Evolutionary conservation across 2,888 invertebrate genomes (phyloP).

Genomic region (Onthophagus sagittarius): DNA sequence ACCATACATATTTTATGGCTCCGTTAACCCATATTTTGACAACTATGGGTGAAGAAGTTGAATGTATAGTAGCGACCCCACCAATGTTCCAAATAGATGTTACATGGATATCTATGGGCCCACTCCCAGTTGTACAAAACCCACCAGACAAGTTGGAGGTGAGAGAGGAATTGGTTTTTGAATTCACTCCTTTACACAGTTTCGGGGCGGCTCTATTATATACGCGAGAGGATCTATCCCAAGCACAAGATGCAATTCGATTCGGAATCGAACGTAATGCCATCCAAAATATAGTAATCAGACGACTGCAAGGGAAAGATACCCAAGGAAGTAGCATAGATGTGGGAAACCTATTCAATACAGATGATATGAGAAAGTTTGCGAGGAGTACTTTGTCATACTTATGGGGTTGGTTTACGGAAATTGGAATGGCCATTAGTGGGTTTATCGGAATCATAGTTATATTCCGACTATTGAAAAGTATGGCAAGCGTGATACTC

Average conservation of each 20-base stretch:
- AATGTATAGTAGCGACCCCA: slow-evolving; percentile 27
- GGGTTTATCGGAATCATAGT: neutral
- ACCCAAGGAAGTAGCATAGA: neutral
- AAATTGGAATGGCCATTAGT: neutral
- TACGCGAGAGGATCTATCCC: neutral
- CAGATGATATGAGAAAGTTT: neutral
- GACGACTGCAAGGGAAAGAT: neutral
- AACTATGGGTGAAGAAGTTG: slow-evolving; percentile 19
- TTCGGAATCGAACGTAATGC: neutral
- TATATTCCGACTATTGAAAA: neutral
- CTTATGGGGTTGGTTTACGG: neutral
- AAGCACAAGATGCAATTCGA: neutral
- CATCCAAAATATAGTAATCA: neutral
- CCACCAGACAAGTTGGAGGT: neutral
- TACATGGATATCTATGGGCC: slow-evolving; percentile 18
- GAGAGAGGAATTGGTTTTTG: neutral
- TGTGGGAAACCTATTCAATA: neutral
- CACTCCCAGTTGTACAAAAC: neutral
- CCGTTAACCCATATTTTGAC: slow-evolving; percentile 29
- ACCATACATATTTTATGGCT: slow-evolving; percentile 28
- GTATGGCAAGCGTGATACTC: neutral
- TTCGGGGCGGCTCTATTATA: neutral
- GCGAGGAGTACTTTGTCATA: neutral
- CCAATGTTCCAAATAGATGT: slow-evolving; percentile 24
- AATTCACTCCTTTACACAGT: neutral